A percentile compares a stretch with the other conserved stretches of the same genome.
phyloP scores from a whole-genome alignment of 2,113 vertebrate genomes.

The Chitala chitala region DNA sequence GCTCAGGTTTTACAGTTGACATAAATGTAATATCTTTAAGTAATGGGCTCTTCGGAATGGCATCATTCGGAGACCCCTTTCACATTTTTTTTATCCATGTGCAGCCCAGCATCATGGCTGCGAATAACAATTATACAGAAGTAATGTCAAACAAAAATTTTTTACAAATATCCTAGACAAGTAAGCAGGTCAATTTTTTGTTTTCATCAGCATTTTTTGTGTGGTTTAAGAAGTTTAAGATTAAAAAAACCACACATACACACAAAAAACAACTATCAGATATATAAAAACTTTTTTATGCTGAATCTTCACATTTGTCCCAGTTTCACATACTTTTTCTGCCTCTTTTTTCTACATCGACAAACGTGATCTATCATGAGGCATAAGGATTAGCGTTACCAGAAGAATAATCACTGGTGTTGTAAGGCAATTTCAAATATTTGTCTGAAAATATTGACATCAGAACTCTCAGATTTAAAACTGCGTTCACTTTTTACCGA shows the following conservation, averaged over 20 bases:
- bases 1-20: conserved; percentile 47
- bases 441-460: neutral
- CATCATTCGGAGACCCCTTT: neutral
- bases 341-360: neutral
- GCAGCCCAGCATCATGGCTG: neutral
- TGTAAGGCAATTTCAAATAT: neutral
- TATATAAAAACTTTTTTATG: neutral
- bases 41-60: conserved; percentile 10
- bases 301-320: no score
- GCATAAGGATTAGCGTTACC: neutral
- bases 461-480: no score
- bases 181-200: neutral
- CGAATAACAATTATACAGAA: neutral
- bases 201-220: neutral
- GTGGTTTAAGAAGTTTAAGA: neutral
- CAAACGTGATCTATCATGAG: neutral
- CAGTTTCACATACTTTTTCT: neutral
- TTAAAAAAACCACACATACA: neutral
- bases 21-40: conserved; percentile 22
- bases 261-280: neutral
- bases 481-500: neutral
- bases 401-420: neutral
- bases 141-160: neutral
- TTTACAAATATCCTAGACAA: neutral
- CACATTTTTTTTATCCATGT: neutral